These are phyloP conservation scores for Pristionchus arcanus DNA, from an alignment of 2,888 invertebrate genomes.

Conservation along the genomic window DNA sequence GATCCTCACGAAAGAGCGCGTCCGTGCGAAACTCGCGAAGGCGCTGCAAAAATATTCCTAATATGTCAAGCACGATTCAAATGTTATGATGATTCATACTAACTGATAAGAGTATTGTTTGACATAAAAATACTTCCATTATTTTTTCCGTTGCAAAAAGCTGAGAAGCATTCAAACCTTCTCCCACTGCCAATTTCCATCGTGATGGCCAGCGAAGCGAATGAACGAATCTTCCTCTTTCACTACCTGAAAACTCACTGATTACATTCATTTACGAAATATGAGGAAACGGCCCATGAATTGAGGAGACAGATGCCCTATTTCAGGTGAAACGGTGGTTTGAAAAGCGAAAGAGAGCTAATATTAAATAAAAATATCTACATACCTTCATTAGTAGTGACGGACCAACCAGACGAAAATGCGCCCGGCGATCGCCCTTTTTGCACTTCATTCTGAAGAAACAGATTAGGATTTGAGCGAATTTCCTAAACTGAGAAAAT, in stretches of 20 bases:
- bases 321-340: neutral
- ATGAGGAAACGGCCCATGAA: too few relatives aligned
- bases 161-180: neutral
- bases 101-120: neutral
- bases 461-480: too few relatives aligned
- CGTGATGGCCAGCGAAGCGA: conserved; percentile 11
- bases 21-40: neutral
- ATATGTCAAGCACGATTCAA: too few relatives aligned
- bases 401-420: neutral
- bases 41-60: neutral
- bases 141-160: too few relatives aligned
- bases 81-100: too few relatives aligned
- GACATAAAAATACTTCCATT: neutral
- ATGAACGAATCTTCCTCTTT: conserved; percentile 36
- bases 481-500: too few relatives aligned
- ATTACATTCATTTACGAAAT: neutral
- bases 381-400: neutral
- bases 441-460: conserved; percentile 41
- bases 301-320: too few relatives aligned
- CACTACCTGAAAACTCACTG: neutral
- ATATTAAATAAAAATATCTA: too few relatives aligned
- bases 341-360: neutral
- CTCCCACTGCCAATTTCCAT: neutral
- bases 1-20: conserved; percentile 27
- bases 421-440: neutral